A percentile compares a stretch with the other conserved stretches of the same genome.
Evolutionary conservation across 1,140 invertebrate genomes (phyloP).

Genomic region (Drosophila pallidifrons): DNA sequence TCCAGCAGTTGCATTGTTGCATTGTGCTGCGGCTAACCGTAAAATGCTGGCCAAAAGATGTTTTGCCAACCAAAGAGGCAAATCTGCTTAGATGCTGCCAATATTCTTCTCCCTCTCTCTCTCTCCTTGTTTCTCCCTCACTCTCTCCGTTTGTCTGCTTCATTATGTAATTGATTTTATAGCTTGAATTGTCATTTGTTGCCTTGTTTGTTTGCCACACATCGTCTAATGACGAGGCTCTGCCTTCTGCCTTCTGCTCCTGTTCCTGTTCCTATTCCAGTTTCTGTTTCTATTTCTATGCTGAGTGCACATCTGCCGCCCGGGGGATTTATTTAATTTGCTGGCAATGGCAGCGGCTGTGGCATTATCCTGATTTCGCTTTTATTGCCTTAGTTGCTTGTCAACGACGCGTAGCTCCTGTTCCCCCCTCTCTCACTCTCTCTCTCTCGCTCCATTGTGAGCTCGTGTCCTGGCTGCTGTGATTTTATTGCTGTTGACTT

Average conservation of each 20-base stretch:
- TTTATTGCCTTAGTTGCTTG: constrained; percentile 60
- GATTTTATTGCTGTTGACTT: constrained; percentile 58
- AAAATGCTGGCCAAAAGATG: constrained; percentile 18
- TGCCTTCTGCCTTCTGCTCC: constrained; percentile 4
- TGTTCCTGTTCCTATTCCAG: not conserved
- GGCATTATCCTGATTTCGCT: constrained; percentile 60
- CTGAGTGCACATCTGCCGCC: constrained; percentile 50
- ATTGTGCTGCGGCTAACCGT: constrained; percentile 25
- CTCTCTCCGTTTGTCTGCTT: constrained; percentile 11
- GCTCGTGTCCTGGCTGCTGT: constrained; percentile 44
- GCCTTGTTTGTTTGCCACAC: constrained; percentile 34
- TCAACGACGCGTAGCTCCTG: constrained; percentile 36
- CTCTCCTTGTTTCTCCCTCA: not conserved
- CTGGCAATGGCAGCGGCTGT: constrained; percentile 40
- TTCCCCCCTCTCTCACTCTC: not conserved
- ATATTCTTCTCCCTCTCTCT: not conserved
- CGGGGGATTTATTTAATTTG: constrained; percentile 63
- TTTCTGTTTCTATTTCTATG: not conserved
- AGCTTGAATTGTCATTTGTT: constrained; percentile 34
- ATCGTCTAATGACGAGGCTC: constrained; percentile 45
- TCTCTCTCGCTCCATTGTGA: not conserved
- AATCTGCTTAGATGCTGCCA: not conserved
- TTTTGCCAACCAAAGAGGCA: constrained; percentile 28
- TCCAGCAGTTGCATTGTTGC: constrained; percentile 18
- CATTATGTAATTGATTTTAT: constrained; percentile 66